phyloP scores from a whole-genome alignment of 2,797 vertebrate species.

The Hypotaenidia philippensis region DNA sequence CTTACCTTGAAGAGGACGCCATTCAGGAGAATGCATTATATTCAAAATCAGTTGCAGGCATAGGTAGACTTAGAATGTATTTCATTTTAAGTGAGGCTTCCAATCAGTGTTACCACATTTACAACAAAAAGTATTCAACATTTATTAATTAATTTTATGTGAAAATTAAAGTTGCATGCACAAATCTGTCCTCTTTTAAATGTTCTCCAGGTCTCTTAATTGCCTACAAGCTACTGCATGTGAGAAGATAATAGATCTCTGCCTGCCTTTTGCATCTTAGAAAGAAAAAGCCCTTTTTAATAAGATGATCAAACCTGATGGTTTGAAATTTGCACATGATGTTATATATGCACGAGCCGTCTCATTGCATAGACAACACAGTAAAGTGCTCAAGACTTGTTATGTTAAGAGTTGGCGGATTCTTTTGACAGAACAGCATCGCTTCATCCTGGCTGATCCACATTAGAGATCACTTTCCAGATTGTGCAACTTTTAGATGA shows the following conservation, averaged over 20 bases:
- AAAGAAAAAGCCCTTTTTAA: background rate
- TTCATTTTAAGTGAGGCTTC: background rate
- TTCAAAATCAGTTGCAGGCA: background rate
- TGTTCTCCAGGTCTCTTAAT: background rate
- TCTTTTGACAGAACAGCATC: slow-evolving; percentile 12
- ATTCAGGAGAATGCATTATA: background rate
- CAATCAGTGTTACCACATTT: background rate
- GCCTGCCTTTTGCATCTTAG: background rate
- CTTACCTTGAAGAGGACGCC: background rate
- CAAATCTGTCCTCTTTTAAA: background rate
- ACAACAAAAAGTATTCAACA: background rate
- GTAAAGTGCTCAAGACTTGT: background rate
- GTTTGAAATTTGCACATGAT: background rate
- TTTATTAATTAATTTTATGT: no score
- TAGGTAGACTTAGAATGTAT: background rate
- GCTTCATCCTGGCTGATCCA: slow-evolving; percentile 6
- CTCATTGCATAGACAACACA: background rate
- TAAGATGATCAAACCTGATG: slow-evolving; percentile 13
- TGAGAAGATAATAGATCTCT: slow-evolving; percentile 45
- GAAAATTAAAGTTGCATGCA: slow-evolving; percentile 13
- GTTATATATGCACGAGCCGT: background rate
- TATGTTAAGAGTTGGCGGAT: background rate
- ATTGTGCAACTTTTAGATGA: slow-evolving; percentile 15
- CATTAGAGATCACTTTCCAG: slow-evolving; percentile 13
- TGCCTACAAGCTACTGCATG: slow-evolving; percentile 7